A percentile compares a stretch with the other conserved stretches of the same genome.
phyloP scores from a whole-genome alignment of 2,888 invertebrate species.

The Lymantria dispar region DNA sequence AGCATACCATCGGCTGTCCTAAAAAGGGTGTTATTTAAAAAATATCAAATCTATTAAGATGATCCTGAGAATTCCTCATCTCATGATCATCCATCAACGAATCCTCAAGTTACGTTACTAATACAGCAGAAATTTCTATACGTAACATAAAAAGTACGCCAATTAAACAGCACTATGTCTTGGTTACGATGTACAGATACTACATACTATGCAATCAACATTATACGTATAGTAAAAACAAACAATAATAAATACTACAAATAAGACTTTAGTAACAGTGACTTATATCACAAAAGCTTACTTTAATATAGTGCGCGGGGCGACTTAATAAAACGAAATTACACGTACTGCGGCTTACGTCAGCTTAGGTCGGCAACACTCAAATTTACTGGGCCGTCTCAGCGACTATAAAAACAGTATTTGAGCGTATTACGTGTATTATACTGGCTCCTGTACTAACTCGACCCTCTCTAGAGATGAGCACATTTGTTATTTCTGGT shows the following conservation, averaged over 20 bases:
- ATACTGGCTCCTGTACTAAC: constrained; percentile 29
- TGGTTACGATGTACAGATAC: too few species aligned
- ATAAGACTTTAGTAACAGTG: constrained; percentile 31
- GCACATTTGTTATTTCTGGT: neutral
- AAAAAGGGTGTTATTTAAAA: too few species aligned
- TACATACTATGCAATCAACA: too few species aligned
- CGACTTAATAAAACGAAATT: constrained; percentile 69
- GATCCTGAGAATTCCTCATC: too few species aligned
- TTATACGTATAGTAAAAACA: neutral
- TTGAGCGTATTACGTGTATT: constrained; percentile 48
- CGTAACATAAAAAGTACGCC: too few species aligned
- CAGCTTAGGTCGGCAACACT: constrained; percentile 53
- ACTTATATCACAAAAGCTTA: constrained; percentile 21
- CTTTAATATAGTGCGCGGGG: constrained; percentile 47
- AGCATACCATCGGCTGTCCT: too few species aligned
- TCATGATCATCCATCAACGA: too few species aligned
- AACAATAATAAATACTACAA: constrained; percentile 17
- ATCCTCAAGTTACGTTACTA: too few species aligned
- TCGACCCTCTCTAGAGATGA: constrained; percentile 15
- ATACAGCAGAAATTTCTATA: too few species aligned
- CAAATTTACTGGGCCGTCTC: constrained; percentile 63
- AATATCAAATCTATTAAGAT: too few species aligned
- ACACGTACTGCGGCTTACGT: constrained; percentile 46
- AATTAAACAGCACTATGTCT: too few species aligned
- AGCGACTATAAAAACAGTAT: constrained; percentile 59